These are phyloP conservation scores for Esox lucius DNA, from an alignment of 2,797 vertebrate genomes.

Conservation along the genomic window DNA sequence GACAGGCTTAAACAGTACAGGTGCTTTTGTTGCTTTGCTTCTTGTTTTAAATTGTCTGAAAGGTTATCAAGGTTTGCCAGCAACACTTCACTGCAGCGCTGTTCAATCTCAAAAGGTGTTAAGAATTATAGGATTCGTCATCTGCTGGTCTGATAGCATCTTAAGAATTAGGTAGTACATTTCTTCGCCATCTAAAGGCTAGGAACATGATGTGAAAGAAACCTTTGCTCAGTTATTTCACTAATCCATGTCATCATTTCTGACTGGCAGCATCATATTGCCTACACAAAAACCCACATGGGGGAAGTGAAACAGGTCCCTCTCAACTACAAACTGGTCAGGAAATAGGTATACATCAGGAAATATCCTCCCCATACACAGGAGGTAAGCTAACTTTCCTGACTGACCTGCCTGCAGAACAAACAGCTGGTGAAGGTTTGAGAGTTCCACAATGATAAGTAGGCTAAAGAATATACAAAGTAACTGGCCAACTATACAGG, in stretches of 20 bases:
- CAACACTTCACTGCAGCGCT: no score
- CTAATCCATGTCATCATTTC: neutral
- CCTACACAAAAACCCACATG: conserved; percentile 9
- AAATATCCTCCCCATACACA: neutral
- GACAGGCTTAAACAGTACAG: no score
- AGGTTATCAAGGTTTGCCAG: no score
- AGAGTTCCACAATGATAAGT: neutral
- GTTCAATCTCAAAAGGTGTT: no score
- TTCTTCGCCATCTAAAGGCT: neutral
- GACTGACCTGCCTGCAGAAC: neutral
- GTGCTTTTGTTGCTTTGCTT: no score
- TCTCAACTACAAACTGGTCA: neutral
- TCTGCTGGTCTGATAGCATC: neutral
- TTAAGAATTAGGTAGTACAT: neutral
- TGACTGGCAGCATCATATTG: neutral
- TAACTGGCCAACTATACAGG: neutral
- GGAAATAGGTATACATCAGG: neutral
- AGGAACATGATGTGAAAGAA: conserved; percentile 4
- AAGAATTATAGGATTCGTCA: neutral
- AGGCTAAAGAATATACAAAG: neutral
- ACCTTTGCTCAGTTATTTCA: neutral
- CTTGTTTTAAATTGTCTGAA: no score
- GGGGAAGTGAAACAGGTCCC: neutral
- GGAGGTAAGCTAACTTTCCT: neutral
- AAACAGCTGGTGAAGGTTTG: neutral